These are phyloP conservation scores for Macrotus californicus DNA, from an alignment of 2,113 vertebrate genomes.

Conservation along the genomic window DNA sequence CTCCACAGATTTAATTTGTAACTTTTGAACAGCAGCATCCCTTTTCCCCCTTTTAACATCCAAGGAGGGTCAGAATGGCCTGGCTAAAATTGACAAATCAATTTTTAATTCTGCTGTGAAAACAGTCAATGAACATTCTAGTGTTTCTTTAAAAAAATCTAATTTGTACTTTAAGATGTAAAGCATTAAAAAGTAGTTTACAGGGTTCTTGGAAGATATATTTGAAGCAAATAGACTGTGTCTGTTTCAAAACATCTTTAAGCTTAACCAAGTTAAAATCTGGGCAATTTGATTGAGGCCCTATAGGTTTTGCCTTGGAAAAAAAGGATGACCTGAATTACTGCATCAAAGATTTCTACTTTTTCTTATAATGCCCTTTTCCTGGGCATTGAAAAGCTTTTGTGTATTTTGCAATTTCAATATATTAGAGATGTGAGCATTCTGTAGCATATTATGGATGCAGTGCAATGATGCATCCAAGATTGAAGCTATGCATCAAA, in stretches of 20 bases:
- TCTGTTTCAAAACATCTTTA: constrained; percentile 29
- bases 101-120: constrained; percentile 30
- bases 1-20: constrained; percentile 5
- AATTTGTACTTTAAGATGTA: constrained; percentile 50
- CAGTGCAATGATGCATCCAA: not conserved
- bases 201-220: constrained; percentile 29
- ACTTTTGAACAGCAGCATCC: not conserved
- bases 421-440: not conserved
- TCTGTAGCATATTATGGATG: not conserved
- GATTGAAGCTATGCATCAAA: not conserved
- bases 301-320: not conserved
- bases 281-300: constrained; percentile 40
- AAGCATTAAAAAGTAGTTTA: constrained; percentile 16
- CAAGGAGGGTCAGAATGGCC: not conserved
- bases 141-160: constrained; percentile 33
- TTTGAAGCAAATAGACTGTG: constrained; percentile 35
- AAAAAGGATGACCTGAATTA: not conserved
- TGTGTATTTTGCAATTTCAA: constrained; percentile 11
- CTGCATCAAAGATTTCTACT: constrained; percentile 1
- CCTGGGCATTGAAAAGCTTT: not conserved
- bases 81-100: constrained; percentile 24
- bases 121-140: not conserved
- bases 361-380: constrained; percentile 4
- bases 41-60: not conserved
- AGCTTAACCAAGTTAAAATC: constrained; percentile 9